These are phyloP conservation scores for Penaeus vannamei DNA, from an alignment of 1,140 invertebrate genomes.

Conservation along the genomic window DNA sequence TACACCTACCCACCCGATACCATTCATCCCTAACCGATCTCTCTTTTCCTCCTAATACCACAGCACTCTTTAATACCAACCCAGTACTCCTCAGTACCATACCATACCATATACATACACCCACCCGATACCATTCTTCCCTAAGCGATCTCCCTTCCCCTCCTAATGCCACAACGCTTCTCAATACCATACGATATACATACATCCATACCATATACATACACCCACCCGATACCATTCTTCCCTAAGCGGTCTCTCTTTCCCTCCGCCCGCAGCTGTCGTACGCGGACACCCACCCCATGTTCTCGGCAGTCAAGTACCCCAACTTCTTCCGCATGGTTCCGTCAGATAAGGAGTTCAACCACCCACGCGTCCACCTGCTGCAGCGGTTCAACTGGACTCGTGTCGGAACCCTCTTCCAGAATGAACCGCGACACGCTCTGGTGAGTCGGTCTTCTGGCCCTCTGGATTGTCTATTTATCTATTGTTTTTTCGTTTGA, in stretches of 20 bases:
- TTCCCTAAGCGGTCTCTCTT: neutral
- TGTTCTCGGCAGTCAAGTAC: constrained; percentile 94
- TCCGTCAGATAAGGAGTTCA: constrained; percentile 96
- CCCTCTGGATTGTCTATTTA: neutral
- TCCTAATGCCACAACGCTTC: too few species aligned
- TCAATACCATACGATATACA: too few species aligned
- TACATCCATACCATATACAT: too few species aligned
- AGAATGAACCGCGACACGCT: constrained; percentile 95
- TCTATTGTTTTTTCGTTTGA: neutral
- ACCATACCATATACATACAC: too few species aligned
- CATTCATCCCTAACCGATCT: too few species aligned
- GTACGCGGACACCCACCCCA: constrained; percentile 98
- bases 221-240: too few species aligned
- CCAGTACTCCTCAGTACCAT: too few species aligned
- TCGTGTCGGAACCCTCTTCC: constrained; percentile 95
- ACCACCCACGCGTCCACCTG: constrained; percentile 89
- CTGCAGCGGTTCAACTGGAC: constrained; percentile 97
- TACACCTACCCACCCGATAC: too few species aligned
- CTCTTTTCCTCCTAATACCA: too few species aligned
- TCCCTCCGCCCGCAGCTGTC: constrained; percentile 80
- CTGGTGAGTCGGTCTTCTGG: constrained; percentile 77
- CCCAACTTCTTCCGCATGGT: constrained; percentile 97
- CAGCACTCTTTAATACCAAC: too few species aligned
- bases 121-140: too few species aligned
- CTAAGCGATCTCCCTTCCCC: too few species aligned